Base-by-base conservation (phyloP, 2,888 invertebrate genomes). In the Fragum whitleyi region DNA sequence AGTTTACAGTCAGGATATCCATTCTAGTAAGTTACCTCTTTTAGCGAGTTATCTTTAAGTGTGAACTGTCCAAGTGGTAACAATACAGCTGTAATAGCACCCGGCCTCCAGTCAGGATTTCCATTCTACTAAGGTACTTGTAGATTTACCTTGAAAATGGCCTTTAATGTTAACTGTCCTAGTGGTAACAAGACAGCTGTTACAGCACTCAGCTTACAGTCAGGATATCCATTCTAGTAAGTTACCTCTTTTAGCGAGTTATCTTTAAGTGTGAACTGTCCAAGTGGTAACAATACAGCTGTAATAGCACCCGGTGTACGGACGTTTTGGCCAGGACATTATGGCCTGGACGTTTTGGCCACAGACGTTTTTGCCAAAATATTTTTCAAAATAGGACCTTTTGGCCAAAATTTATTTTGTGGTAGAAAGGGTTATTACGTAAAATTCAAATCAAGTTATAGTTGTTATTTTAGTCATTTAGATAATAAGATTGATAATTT, bases 91-190 rank as follows among this genome's bases (percentile, higher is more conserved):
- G 19, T 23, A 32, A 71, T 2, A 39, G 14, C 23, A 26, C 28
- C 55, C 32, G 16, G 28, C 19, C n/a, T 71, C 1, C 29, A 71
- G n/a, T 36, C 51, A 2, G 21, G 39, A 26, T 71, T 55, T 21
- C 71, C 71, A 32, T 71, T 71, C 57, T 53, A 21, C 55, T 71
- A 55, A 39, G 39, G 6, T 39, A 14, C 39, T 14, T n/a, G n/a
- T n/a, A n/a, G n/a, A n/a, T n/a, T n/a, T n/a, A 87, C 88, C 23
- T 91, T 93, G 28, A 72, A 71, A n/a, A 62, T 88, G 42, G 28
- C 51, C 21, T 86, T 89, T 47, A 26, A 29, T 26, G 68, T 77
- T 14, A 21, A 23, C 21, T 81, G 81, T 72, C 16, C 3, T 9
- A 14, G n/a, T 36, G 71, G 0, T 14, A 71, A 57, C 32, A 39